A percentile compares a stretch with the other conserved stretches of the same genome.
Evolutionary conservation across 2,888 invertebrate species (phyloP).

Genomic region (Calephelis perditalis): DNA sequence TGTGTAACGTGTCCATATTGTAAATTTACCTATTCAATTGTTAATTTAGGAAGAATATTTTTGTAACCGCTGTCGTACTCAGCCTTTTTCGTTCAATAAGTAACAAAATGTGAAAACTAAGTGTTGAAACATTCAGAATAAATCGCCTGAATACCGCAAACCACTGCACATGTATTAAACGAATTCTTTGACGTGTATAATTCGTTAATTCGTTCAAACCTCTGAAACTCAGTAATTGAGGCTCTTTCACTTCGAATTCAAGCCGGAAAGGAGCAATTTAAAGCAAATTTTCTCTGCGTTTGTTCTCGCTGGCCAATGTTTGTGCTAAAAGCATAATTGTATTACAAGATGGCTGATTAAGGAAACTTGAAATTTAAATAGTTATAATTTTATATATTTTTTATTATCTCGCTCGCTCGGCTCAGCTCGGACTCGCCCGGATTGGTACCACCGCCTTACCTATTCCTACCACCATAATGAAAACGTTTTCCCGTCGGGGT

Average conservation of each 20-base stretch:
- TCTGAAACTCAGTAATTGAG: conserved; percentile 24
- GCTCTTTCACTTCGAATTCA: conserved; percentile 26
- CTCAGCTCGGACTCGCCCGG: too few relatives aligned
- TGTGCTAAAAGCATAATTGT: neutral
- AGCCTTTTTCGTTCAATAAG: too few relatives aligned
- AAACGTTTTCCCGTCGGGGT: too few relatives aligned
- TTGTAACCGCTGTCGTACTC: too few relatives aligned
- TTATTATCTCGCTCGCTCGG: too few relatives aligned
- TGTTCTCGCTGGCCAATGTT: conserved; percentile 14
- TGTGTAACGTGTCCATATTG: too few relatives aligned
- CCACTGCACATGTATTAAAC: neutral
- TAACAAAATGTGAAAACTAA: too few relatives aligned
- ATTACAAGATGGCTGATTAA: neutral
- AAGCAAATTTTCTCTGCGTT: conserved; percentile 22
- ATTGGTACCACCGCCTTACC: too few relatives aligned
- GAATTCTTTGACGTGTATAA: conserved; percentile 8
- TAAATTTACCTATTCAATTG: too few relatives aligned
- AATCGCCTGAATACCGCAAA: neutral
- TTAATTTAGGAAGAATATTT: too few relatives aligned
- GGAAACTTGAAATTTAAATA: neutral
- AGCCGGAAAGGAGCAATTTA: conserved; percentile 27
- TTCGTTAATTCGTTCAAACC: conserved; percentile 2
- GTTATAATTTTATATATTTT: too few relatives aligned
- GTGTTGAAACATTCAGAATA: neutral
- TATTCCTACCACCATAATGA: too few relatives aligned